Conservation (phyloP, 1,140 invertebrate species). For the Pseudoatta argentina region DNA sequence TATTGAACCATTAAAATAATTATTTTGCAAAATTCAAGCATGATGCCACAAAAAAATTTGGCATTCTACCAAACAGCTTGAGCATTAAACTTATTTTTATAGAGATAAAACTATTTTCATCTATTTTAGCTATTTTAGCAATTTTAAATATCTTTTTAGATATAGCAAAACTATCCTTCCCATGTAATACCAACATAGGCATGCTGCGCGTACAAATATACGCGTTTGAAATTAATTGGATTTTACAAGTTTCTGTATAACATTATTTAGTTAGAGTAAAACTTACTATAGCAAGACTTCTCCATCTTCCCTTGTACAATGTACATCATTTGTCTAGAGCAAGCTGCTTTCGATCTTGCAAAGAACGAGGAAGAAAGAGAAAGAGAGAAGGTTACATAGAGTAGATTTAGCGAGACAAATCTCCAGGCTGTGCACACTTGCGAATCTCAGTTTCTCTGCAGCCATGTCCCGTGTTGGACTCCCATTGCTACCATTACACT, state of each 20-base stretch:
- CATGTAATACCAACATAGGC: background rate
- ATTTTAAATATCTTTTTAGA: no score
- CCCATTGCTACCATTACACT: conserved; percentile 21
- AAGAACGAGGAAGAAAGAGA: conserved; percentile 4
- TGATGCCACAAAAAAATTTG: no score
- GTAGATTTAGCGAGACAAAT: conserved; percentile 61
- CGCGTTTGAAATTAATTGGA: conserved; percentile 2
- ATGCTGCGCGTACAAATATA: background rate
- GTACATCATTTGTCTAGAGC: conserved; percentile 30
- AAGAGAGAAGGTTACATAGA: conserved; percentile 13
- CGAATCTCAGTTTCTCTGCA: conserved; percentile 40
- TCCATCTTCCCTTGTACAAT: background rate
- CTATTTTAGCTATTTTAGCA: no score
- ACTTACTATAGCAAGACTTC: background rate
- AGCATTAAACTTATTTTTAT: no score
- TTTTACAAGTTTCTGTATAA: background rate
- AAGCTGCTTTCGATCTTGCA: conserved; percentile 22
- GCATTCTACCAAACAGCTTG: no score
- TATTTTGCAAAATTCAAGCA: no score
- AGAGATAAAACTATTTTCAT: no score
- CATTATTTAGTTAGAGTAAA: conserved; percentile 2
- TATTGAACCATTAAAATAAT: no score
- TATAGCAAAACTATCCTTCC: no score
- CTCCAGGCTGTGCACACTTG: conserved; percentile 46
- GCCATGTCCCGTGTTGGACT: background rate